A percentile compares a stretch with the other conserved stretches of the same genome.
These are phyloP conservation scores for Phyllotis vaccarum DNA, from an alignment of 2,797 vertebrate species.

Conservation along the genomic window DNA sequence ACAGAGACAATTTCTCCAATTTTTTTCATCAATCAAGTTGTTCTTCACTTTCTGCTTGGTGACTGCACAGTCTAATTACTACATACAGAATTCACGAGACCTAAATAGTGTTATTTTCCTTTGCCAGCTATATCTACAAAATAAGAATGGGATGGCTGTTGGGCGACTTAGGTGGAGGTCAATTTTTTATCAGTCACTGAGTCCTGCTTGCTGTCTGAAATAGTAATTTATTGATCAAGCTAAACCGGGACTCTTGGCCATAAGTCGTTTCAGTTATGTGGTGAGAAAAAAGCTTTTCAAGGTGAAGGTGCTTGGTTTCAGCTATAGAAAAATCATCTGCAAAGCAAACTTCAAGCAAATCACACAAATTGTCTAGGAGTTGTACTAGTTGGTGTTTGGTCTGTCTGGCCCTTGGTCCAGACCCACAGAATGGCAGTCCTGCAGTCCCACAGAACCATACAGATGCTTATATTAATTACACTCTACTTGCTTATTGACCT, in stretches of 20 bases:
- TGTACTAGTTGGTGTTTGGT: too few relatives aligned
- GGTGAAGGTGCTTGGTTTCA: neutral
- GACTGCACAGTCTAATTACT: neutral
- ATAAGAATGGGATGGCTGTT: neutral
- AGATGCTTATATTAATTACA: too few relatives aligned
- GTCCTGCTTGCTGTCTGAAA: neutral
- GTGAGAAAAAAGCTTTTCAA: neutral
- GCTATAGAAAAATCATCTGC: neutral
- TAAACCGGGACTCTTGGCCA: neutral
- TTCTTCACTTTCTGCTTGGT: neutral
- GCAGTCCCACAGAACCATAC: too few relatives aligned
- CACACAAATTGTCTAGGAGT: neutral
- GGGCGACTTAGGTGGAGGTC: neutral
- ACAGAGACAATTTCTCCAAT: neutral
- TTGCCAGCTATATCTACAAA: neutral
- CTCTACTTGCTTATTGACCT: too few relatives aligned
- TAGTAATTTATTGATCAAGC: neutral
- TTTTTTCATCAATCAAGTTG: conserved; percentile 21
- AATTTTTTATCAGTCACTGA: neutral
- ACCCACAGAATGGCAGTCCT: too few relatives aligned
- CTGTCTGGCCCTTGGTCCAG: too few relatives aligned
- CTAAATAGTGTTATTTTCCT: neutral
- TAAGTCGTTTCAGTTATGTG: neutral
- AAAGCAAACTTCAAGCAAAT: neutral
- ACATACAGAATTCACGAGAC: neutral